Percentiles rank a stretch among this genome's conserved stretches.
Evolutionary conservation across 2,113 vertebrate species (phyloP).

Genomic region (Nanger granti): DNA sequence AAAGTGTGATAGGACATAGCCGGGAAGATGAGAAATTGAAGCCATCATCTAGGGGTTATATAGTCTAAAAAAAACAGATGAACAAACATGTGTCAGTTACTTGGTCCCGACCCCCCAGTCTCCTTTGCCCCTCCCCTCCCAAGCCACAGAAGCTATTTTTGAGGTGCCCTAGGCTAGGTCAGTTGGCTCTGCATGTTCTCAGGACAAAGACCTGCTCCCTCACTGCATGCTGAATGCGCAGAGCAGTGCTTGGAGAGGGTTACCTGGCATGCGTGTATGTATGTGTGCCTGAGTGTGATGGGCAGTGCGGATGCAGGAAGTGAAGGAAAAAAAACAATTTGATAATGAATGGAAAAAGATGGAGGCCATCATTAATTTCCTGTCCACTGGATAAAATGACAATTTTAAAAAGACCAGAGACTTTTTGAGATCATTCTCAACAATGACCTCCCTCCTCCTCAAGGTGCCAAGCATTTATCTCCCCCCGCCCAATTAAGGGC

Average conservation of each 20-base stretch:
- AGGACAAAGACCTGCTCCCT: background rate
- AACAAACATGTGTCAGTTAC: conserved; percentile 69
- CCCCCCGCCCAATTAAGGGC: background rate
- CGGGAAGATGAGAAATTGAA: conserved; percentile 50
- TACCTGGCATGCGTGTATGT: conserved; percentile 31
- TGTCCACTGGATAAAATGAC: background rate
- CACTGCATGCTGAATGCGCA: background rate
- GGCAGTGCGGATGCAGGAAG: background rate
- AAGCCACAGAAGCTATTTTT: background rate
- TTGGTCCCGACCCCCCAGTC: background rate
- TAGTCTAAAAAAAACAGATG: conserved; percentile 71
- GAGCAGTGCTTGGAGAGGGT: background rate
- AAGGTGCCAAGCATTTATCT: background rate
- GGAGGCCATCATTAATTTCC: background rate
- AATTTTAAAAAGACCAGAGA: background rate
- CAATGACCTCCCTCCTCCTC: background rate
- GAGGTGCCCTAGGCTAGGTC: background rate
- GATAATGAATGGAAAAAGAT: background rate
- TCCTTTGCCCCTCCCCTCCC: conserved; percentile 55
- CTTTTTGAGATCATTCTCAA: background rate
- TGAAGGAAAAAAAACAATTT: background rate
- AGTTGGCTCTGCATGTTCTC: background rate
- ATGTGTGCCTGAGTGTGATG: background rate
- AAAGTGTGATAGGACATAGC: conserved; percentile 48
- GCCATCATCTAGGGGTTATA: conserved; percentile 64